Evolutionary conservation across 2,888 invertebrate genomes (phyloP), one percentile per base, ranked within the genome.

Genomic region (Leucophora obtusa): DNA sequence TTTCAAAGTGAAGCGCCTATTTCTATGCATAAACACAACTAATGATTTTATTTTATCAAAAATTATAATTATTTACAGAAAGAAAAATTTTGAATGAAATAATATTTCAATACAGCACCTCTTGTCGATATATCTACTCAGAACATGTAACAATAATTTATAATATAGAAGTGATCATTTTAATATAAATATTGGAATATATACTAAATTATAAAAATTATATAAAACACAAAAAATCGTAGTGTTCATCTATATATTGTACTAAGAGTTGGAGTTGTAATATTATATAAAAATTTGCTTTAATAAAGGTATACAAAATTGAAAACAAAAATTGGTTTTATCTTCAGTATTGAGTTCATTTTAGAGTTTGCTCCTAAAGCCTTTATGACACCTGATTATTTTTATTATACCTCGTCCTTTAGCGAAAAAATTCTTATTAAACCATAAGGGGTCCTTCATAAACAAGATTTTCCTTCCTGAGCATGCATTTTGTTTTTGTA

Each of bases 201-300:
- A 43, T 28, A 56, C 4, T 28, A 69, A 51, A 14, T 24, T 28
- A 51, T 56, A 58, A 50, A 54, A 53, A 76, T 51, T 66, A 24
- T 43, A 53, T 1, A 43, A 59, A 47, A 38, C 9, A 76, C 51
- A 18, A 11, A 62, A 50, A 43, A 65, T 68, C 43, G 47, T 47
- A 56, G 75, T 71, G 53, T 71, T 76, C 59, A 76, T 70, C 9
- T 63, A 63, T 43, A 51, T 53, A 63, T 21, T 60, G 35, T 75
- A 58, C 43, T 79, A 58, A 58, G 51, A 66, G 66, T 79, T 79
- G 71, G 38, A 70, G 60, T 79, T 79, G 65, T 71, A 58, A 33
- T 17, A 63, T 7, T 43, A 56, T 56, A 43, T 33, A 59, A 56
- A 14, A 76, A 65, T 43, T 10, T 58, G 72, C 73, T 65, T 77